phyloP scores from a whole-genome alignment of 2,888 invertebrate genomes.

The Drosophila neoperkinsi region DNA sequence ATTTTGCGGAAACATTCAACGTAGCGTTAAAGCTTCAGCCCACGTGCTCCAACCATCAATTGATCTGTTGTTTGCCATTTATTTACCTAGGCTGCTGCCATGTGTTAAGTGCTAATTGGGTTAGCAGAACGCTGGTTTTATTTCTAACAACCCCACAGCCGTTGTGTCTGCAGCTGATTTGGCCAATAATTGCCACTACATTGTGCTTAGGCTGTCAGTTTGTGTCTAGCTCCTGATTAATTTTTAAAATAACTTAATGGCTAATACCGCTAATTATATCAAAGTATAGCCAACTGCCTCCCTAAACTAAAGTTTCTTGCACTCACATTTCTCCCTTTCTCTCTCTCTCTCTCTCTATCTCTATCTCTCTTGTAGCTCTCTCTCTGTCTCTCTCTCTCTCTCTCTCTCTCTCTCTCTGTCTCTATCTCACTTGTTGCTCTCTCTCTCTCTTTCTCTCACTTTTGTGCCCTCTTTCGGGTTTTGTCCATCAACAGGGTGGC shows the following conservation, averaged over 20 bases:
- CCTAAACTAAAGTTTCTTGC: constrained; percentile 13
- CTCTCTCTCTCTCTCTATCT: constrained; percentile 10
- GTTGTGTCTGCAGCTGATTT: constrained; percentile 29
- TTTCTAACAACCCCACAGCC: neutral
- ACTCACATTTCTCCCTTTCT: constrained; percentile 2
- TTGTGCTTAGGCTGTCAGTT: constrained; percentile 25
- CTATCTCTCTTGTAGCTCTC: neutral
- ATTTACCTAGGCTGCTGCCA: constrained; percentile 69
- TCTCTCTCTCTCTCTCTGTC: neutral
- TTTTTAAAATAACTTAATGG: constrained; percentile 73
- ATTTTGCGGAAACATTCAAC: constrained; percentile 66
- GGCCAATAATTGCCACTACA: constrained; percentile 54
- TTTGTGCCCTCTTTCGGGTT: neutral
- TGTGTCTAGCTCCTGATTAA: constrained; percentile 56
- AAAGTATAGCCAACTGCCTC: constrained; percentile 50
- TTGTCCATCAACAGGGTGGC: constrained; percentile 35
- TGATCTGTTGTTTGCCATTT: constrained; percentile 75
- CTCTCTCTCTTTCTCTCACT: neutral
- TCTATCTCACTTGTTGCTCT: neutral
- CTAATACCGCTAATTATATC: constrained; percentile 70
- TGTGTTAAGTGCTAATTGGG: constrained; percentile 80
- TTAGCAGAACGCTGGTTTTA: constrained; percentile 48
- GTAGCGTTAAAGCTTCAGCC: constrained; percentile 57
- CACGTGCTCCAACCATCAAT: constrained; percentile 76
- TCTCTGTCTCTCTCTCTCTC: constrained; percentile 5